Percentiles rank a stretch among this genome's conserved stretches.
phyloP scores from a whole-genome alignment of 2,888 invertebrate species.

The Andrena chrysosceles region DNA sequence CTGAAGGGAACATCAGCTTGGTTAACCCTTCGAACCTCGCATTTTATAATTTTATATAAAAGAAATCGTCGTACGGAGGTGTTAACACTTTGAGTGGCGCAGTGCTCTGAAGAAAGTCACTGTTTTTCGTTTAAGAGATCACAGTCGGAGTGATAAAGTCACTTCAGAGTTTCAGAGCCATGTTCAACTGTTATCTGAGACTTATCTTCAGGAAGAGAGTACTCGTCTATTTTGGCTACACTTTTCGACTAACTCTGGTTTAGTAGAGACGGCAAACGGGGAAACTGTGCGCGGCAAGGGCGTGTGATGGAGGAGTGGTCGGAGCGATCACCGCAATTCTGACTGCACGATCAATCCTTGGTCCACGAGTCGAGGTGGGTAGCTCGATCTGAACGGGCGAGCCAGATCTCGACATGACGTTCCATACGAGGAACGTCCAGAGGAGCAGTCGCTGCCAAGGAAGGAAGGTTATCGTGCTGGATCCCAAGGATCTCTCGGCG shows the following conservation, averaged over 20 bases:
- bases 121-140: too few species aligned
- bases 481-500: conserved; percentile 65
- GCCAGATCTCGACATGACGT: conserved; percentile 48
- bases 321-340: neutral
- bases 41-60: too few species aligned
- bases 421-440: conserved; percentile 64
- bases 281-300: neutral
- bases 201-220: neutral
- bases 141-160: neutral
- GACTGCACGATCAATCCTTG: neutral
- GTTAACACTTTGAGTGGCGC: too few species aligned
- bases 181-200: neutral
- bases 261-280: neutral
- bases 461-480: conserved; percentile 70
- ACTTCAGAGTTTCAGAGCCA: neutral
- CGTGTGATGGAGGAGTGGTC: neutral
- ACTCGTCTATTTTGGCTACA: neutral
- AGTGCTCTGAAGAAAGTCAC: too few species aligned
- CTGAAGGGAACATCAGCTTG: too few species aligned
- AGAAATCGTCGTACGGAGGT: too few species aligned
- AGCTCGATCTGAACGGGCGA: conserved; percentile 22
- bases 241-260: neutral
- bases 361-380: neutral
- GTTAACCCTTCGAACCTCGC: too few species aligned
- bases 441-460: conserved; percentile 59